A percentile compares a stretch with the other conserved stretches of the same genome.
These are phyloP conservation scores for Sander vitreus DNA, from an alignment of 2,113 vertebrate species.

Conservation along the genomic window DNA sequence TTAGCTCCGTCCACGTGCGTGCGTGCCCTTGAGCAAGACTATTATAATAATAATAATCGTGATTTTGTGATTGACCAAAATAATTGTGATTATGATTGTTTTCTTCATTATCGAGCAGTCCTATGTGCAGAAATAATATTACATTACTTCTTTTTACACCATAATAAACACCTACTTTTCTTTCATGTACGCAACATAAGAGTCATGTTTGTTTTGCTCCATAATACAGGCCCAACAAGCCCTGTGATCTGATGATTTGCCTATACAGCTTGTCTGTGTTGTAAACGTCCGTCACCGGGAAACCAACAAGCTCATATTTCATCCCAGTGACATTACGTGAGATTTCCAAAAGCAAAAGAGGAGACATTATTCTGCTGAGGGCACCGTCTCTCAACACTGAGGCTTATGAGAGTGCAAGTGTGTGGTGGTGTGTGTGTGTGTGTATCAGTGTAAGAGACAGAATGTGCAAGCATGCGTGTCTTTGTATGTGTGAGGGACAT, in stretches of 20 bases:
- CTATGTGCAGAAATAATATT: too few relatives aligned
- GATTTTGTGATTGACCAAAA: too few relatives aligned
- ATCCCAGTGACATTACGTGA: constrained; percentile 54
- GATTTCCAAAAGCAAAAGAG: constrained; percentile 69
- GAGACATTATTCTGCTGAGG: constrained; percentile 66
- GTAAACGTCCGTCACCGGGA: constrained; percentile 22
- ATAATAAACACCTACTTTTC: neutral
- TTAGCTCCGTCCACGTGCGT: too few relatives aligned
- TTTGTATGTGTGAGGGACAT: constrained; percentile 58
- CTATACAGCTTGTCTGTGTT: constrained; percentile 2
- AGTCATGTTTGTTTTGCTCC: neutral
- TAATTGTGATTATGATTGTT: too few relatives aligned
- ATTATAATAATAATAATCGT: too few relatives aligned
- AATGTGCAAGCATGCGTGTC: constrained; percentile 43
- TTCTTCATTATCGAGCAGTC: too few relatives aligned
- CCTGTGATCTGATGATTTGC: neutral
- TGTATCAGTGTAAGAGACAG: constrained; percentile 37
- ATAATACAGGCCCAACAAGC: too few relatives aligned
- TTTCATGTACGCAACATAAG: neutral
- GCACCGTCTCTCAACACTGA: constrained; percentile 68
- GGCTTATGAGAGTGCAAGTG: constrained; percentile 59
- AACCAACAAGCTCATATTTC: constrained; percentile 60
- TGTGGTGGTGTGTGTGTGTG: constrained; percentile 26
- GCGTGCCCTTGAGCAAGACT: too few relatives aligned
- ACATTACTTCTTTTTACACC: neutral